Conservation (phyloP, 30 jellyfish, hydroid and myxozoan genomes). For the Mastigias papua region DNA sequence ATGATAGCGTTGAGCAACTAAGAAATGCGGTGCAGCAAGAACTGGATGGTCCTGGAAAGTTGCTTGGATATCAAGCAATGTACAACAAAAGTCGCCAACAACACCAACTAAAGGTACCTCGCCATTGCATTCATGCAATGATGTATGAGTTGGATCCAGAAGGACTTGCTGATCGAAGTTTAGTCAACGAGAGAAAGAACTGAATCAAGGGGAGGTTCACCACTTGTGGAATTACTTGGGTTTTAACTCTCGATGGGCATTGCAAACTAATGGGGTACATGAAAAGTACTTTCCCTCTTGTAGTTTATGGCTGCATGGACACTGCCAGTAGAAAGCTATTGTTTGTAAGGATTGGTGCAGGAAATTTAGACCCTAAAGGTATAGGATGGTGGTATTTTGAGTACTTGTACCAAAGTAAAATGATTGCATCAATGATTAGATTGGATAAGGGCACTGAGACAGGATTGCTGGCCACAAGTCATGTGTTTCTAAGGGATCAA, state of each 20-base stretch:
- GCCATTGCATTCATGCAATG: slow-evolving; percentile 38
- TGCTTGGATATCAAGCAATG: slow-evolving; percentile 57
- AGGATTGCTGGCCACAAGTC: slow-evolving; percentile 60
- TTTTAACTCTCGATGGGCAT: slow-evolving; percentile 71
- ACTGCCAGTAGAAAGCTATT: slow-evolving; percentile 72
- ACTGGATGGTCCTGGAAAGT: slow-evolving; percentile 37
- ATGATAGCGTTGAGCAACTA: slow-evolving; percentile 26
- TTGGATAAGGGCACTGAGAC: slow-evolving; percentile 76
- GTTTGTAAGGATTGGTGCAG: background rate
- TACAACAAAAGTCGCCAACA: slow-evolving; percentile 29
- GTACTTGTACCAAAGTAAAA: slow-evolving; percentile 18
- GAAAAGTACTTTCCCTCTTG: slow-evolving; percentile 69
- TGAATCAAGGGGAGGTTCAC: slow-evolving; percentile 28
- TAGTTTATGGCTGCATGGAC: slow-evolving; percentile 73
- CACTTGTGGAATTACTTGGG: slow-evolving; percentile 49
- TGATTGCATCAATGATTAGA: slow-evolving; percentile 16
- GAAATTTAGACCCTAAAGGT: slow-evolving; percentile 63
- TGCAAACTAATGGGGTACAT: slow-evolving; percentile 78
- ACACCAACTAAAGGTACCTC: slow-evolving; percentile 23
- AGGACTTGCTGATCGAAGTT: slow-evolving; percentile 18
- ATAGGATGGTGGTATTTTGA: slow-evolving; percentile 77
- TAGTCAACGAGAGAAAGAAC: slow-evolving; percentile 18
- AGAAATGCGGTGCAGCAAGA: slow-evolving; percentile 42
- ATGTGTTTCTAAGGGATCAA: slow-evolving; percentile 39
- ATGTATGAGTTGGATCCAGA: slow-evolving; percentile 39